Evolutionary conservation across 2,888 invertebrate genomes (phyloP).

Genomic region (Plutella xylostella): DNA sequence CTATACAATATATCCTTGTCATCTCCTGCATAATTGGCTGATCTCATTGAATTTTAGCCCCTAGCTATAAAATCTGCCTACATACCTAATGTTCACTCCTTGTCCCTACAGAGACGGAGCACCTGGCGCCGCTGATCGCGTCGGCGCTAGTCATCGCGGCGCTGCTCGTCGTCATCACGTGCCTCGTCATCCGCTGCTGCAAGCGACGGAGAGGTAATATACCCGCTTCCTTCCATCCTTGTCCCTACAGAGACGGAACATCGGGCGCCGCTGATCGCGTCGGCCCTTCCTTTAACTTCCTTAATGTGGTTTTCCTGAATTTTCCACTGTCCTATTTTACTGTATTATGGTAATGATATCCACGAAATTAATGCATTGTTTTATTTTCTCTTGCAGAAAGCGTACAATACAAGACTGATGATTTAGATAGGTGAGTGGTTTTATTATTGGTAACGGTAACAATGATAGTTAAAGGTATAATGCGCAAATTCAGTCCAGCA

Average conservation of each 20-base stretch:
- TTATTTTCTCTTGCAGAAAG: constrained; percentile 72
- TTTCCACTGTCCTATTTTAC: background rate
- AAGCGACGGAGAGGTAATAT: constrained; percentile 46
- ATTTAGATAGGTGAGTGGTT: constrained; percentile 80
- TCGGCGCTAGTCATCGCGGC: constrained; percentile 58
- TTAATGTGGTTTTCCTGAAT: background rate
- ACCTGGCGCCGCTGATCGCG: constrained; percentile 60
- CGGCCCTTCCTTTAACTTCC: no score
- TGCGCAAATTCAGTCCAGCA: background rate
- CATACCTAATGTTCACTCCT: no score
- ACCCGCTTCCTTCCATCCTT: background rate
- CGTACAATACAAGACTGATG: constrained; percentile 86
- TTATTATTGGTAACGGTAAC: background rate
- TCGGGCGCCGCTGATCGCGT: background rate
- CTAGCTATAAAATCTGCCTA: no score
- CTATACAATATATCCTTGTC: no score
- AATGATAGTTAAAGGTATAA: background rate
- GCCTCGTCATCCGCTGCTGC: constrained; percentile 52
- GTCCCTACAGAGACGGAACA: background rate
- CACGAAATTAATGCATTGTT: constrained; percentile 13
- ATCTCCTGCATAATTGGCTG: no score
- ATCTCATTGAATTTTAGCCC: no score
- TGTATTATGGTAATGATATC: no score
- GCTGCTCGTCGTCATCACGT: constrained; percentile 51
- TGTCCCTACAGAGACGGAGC: constrained; percentile 60